phyloP scores from a whole-genome alignment of 2,888 invertebrate genomes.

The Drosophila cracens region DNA sequence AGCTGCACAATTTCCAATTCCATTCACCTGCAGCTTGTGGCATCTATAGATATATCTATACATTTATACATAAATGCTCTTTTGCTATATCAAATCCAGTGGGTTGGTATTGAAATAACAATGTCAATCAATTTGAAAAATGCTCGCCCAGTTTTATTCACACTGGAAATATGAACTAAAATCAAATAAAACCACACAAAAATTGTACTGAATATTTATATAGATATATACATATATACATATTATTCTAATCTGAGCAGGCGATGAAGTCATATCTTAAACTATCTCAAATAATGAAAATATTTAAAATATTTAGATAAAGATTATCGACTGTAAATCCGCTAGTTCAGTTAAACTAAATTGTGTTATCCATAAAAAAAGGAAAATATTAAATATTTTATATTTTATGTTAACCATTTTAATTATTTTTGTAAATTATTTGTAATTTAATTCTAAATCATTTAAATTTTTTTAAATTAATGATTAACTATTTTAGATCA shows the following conservation, averaged over 20 bases:
- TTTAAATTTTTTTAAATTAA: too few relatives aligned
- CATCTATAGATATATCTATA: background rate
- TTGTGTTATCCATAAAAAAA: too few relatives aligned
- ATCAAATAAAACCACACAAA: background rate
- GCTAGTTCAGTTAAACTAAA: too few relatives aligned
- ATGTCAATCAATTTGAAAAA: background rate
- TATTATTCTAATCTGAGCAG: background rate
- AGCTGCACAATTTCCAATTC: slow-evolving; percentile 18
- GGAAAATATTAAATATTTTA: too few relatives aligned
- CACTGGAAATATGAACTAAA: background rate
- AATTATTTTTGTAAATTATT: too few relatives aligned
- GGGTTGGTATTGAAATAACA: background rate
- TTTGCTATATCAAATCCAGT: background rate
- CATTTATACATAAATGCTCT: background rate
- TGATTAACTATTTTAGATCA: too few relatives aligned
- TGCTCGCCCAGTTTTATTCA: background rate
- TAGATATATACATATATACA: background rate
- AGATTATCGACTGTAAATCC: background rate
- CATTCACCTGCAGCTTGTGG: slow-evolving; percentile 23
- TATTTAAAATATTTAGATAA: background rate
- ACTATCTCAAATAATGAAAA: too few relatives aligned
- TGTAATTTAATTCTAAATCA: too few relatives aligned
- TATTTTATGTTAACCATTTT: too few relatives aligned
- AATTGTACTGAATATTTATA: background rate
- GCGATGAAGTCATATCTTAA: background rate